These are phyloP conservation scores for Mesochorus sp. DNA, from an alignment of 2,888 invertebrate species.

Conservation along the genomic window DNA sequence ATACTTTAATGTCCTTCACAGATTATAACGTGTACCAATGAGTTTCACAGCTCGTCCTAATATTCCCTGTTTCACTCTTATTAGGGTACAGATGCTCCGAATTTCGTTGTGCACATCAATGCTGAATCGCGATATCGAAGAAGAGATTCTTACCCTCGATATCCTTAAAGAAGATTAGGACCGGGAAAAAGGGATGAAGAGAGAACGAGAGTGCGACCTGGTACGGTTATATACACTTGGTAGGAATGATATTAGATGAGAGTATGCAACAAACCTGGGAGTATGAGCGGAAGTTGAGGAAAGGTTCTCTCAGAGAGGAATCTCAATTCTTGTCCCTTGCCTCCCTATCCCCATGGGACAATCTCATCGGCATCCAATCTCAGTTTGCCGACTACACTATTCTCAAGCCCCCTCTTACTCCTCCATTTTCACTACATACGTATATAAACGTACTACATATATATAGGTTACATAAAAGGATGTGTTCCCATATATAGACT, in stretches of 20 bases:
- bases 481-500: too few relatives aligned
- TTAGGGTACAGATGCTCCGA: background rate
- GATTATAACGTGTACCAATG: too few relatives aligned
- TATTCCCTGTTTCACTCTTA: too few relatives aligned
- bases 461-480: background rate
- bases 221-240: too few relatives aligned
- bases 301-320: constrained; percentile 18
- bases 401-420: constrained; percentile 14
- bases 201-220: background rate
- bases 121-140: background rate
- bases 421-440: constrained; percentile 16
- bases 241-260: constrained; percentile 68
- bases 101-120: background rate
- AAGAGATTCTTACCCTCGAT: background rate
- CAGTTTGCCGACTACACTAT: constrained; percentile 55
- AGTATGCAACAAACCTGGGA: constrained; percentile 72
- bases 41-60: background rate
- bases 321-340: constrained; percentile 20
- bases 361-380: constrained; percentile 77
- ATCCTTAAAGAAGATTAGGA: background rate
- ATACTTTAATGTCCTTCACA: too few relatives aligned
- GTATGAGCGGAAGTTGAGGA: constrained; percentile 26
- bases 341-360: constrained; percentile 66
- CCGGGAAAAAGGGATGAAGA: background rate
- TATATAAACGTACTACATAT: background rate